These are phyloP conservation scores for Microcebus jonahi DNA, from an alignment of 2,113 vertebrate species.

Conservation along the genomic window DNA sequence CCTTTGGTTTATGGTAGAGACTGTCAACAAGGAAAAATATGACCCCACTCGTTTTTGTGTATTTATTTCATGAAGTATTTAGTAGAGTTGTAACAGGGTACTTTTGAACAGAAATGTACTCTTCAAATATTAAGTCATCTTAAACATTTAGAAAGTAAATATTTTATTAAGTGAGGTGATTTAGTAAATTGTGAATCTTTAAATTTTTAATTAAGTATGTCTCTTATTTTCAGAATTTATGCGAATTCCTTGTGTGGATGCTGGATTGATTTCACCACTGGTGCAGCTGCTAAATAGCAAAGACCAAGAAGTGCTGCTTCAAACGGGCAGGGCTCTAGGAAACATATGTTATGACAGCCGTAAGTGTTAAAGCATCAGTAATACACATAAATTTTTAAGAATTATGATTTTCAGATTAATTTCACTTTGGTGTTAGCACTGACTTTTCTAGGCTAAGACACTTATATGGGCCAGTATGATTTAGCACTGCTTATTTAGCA, in stretches of 20 bases:
- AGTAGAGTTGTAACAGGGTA: background rate
- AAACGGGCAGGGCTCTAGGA: slow-evolving; percentile 97
- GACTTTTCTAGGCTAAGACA: background rate
- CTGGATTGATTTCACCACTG: slow-evolving; percentile 95
- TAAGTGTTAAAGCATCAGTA: slow-evolving; percentile 87
- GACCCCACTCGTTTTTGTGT: background rate
- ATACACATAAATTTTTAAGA: background rate
- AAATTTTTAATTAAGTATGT: slow-evolving; percentile 50
- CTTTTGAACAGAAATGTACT: slow-evolving; percentile 42
- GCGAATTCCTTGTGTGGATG: slow-evolving; percentile 96
- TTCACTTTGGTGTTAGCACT: background rate
- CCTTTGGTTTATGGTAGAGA: slow-evolving; percentile 60
- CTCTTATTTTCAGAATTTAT: slow-evolving; percentile 92
- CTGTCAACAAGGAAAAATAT: slow-evolving; percentile 18
- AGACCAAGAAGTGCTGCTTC: slow-evolving; percentile 97
- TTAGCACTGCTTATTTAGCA: slow-evolving; percentile 27
- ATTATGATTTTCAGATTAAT: background rate
- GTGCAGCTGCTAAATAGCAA: slow-evolving; percentile 94
- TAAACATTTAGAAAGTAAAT: background rate
- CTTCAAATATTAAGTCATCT: background rate
- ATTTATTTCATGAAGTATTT: slow-evolving; percentile 24
- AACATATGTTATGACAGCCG: slow-evolving; percentile 99
- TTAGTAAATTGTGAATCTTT: slow-evolving; percentile 17
- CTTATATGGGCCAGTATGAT: background rate
- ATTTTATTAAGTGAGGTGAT: slow-evolving; percentile 37